Evolutionary conservation across 2,888 invertebrate genomes (phyloP).

Genomic region (Theretra japonica): DNA sequence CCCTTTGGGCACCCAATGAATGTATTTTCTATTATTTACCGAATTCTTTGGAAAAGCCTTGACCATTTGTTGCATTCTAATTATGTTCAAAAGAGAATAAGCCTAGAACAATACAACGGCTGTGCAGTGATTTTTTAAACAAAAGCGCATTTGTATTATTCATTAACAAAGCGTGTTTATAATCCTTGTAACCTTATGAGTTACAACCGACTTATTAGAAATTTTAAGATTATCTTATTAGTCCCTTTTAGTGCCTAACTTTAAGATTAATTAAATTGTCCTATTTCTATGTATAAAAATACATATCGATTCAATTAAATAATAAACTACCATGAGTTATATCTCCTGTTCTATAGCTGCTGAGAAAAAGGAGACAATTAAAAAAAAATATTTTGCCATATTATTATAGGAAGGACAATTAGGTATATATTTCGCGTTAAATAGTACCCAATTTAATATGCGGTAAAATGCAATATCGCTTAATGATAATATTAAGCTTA

Average conservation of each 20-base stretch:
- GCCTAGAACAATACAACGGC: conserved; percentile 14
- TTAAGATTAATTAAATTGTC: no score
- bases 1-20: conserved; percentile 33
- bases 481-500: no score
- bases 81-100: conserved; percentile 27
- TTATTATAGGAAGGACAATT: no score
- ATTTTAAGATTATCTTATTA: conserved; percentile 3
- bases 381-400: no score
- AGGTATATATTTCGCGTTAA: no score
- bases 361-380: no score
- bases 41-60: conserved; percentile 22
- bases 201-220: conserved; percentile 10
- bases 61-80: conserved; percentile 27
- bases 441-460: no score
- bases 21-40: conserved; percentile 29
- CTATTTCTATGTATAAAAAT: no score
- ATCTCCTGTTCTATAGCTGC: no score
- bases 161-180: background rate
- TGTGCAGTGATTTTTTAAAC: background rate
- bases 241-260: background rate
- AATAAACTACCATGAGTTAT: no score
- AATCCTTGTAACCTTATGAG: conserved; percentile 16
- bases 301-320: no score
- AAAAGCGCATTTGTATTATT: background rate
- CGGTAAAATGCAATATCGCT: no score